Base-by-base conservation (phyloP, 1,140 invertebrate species). In the Halictus rubicundus region DNA sequence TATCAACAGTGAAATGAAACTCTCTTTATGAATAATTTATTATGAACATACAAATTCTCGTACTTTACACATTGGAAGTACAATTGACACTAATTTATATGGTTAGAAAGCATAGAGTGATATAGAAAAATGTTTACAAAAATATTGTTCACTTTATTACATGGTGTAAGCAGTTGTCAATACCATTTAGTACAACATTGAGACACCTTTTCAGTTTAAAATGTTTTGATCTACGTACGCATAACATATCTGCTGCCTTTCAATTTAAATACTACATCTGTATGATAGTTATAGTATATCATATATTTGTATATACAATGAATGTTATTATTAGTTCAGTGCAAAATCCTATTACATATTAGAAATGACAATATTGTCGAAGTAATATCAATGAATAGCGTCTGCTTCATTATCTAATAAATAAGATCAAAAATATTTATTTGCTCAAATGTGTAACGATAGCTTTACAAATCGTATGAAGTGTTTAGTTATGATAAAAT, bases 71-170 rank as follows among this genome's bases (percentile, higher is more conserved):
- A 68, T 68, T 75, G 32, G 32, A 46, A 74, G 52, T 49, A 74
- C n/a, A 68, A 37, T 73, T 1, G 42, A 75, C 27, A 61, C n/a
- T 49, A 59, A 68, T 61, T 75, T 39, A 61, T 68, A 27, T 68
- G 42, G n/a, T 59, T 52, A 27, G 39, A 74, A 68, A 80, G 57
- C 46, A 68, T 76, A 69, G 25, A 64, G 42, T 23, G n/a, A 64
- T 64, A 68, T 57, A 59, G 57, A 80, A 80, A 75, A 68, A 80
- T 75, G 57, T 80, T 74, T 80, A 80, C 37, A 80, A 80, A 80
- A 80, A 80, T 80, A 80, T 80, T 54, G 59, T 64, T 68, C 42
- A 57, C 59, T 69, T 77, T 80, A 69, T 77, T 76, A 80, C 49
- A 66, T 23, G 23, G 6, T 23, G 68, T 69, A 80, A 69, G 78